phyloP scores from a whole-genome alignment of 2,797 vertebrate genomes.

The Poecilia velifera region DNA sequence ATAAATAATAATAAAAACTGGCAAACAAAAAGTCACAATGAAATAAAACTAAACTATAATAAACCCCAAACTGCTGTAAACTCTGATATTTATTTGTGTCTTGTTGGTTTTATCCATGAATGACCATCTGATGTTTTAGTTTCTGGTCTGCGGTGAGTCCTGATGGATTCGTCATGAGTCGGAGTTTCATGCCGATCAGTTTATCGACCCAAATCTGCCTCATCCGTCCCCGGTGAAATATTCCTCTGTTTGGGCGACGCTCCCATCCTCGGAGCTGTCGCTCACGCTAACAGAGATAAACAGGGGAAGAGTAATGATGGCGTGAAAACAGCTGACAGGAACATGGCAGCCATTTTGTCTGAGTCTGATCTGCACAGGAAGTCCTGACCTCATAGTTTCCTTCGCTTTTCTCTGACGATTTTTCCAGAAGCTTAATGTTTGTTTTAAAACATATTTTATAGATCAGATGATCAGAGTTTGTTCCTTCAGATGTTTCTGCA shows the following conservation, averaged over 20 bases:
- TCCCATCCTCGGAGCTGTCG: slow-evolving; percentile 34
- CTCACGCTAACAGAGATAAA: slow-evolving; percentile 41
- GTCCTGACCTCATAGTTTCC: neutral
- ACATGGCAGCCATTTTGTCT: slow-evolving; percentile 42
- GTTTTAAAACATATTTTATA: slow-evolving; percentile 19
- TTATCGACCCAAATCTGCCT: slow-evolving; percentile 43
- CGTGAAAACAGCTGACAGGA: slow-evolving; percentile 37
- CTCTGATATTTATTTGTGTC: neutral
- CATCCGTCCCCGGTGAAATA: slow-evolving; percentile 49
- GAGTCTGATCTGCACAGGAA: slow-evolving; percentile 40
- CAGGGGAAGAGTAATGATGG: slow-evolving; percentile 10
- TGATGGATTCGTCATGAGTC: slow-evolving; percentile 53
- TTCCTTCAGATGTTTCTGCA: slow-evolving; percentile 29
- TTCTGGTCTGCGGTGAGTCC: slow-evolving; percentile 16
- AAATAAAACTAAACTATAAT: no score
- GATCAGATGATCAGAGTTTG: neutral
- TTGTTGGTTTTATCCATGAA: neutral
- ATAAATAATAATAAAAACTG: no score
- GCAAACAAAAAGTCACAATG: no score
- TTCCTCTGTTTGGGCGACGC: slow-evolving; percentile 44
- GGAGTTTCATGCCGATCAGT: slow-evolving; percentile 49
- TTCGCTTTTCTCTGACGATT: neutral
- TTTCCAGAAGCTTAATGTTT: neutral
- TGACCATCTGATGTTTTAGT: neutral
- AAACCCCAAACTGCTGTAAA: no score